Evolutionary conservation across 1,140 invertebrate species (phyloP).

Genomic region (Pseudomyrmex dendroicus): DNA sequence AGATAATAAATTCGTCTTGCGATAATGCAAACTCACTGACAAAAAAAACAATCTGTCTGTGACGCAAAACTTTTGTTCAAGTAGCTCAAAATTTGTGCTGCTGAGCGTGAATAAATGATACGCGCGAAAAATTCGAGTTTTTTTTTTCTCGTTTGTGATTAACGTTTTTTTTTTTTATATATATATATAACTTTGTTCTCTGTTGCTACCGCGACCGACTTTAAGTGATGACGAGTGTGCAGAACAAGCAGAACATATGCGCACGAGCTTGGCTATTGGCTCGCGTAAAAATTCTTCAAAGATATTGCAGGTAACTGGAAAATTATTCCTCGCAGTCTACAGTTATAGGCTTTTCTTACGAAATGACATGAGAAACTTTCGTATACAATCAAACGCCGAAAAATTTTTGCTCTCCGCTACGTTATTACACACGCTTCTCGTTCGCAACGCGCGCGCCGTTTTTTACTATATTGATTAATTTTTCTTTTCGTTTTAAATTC

Average conservation of each 20-base stretch:
- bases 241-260: conserved; percentile 40
- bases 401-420: conserved; percentile 21
- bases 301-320: conserved; percentile 35
- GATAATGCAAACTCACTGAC: not conserved
- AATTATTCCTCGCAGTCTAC: conserved; percentile 29
- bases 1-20: not conserved
- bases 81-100: not conserved
- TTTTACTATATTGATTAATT: not conserved
- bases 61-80: not conserved
- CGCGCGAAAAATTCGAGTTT: not conserved
- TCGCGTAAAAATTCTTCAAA: conserved; percentile 48
- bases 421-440: conserved; percentile 4
- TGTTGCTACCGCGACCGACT: not conserved
- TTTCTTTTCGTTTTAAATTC: too few species aligned
- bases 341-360: conserved; percentile 8
- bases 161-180: not conserved
- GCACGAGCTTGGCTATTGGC: conserved; percentile 39
- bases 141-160: not conserved
- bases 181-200: not conserved
- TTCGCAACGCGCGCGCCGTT: not conserved
- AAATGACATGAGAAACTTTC: conserved; percentile 47
- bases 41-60: not conserved
- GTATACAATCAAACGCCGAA: conserved; percentile 48
- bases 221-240: conserved; percentile 39
- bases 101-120: not conserved